Evolutionary conservation across 2,888 invertebrate species (phyloP), one percentile per base, ranked within the genome.

Genomic region (Chaetogeoica ovagalla): DNA sequence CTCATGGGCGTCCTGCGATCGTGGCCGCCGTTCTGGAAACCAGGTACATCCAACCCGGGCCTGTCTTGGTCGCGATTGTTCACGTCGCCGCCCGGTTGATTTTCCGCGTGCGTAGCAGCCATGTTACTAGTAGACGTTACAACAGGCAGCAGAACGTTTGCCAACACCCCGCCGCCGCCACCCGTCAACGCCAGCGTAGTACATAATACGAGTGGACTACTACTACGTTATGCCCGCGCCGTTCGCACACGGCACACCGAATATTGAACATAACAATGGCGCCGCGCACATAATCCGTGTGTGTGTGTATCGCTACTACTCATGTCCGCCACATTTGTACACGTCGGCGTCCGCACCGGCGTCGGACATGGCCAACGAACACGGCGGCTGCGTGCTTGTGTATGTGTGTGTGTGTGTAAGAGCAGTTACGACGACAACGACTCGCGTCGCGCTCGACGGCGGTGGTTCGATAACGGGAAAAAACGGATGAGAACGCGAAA

Each of bases 31-130:
- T 79, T 79, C 62, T 79, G 79, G 70, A 79, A 79, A 23, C 75
- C 79, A 63, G 79, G 79, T 63, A 79, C 79, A 48, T 79, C 79
- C 63, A 79, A 63, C 70, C 30, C 30, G 30, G 79, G 70, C 70
- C 69, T 71, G 21, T 79, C 79, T 55, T 79, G 79, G 63, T 79
- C 79, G 43, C 79, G 79, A 79, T 79, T 79, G 39, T 79, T 79
- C 57, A 79, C 79, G 79, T 79, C 79, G 23, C 79, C 92, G 90
- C 91, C 91, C 89, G 91, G 91, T 88, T 92, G 92, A 89, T 91
- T 90, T 90, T 92, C 92, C 88, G 92, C 91, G 91, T 91, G 92
- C 90, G 92, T 92, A 90, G 92, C 92, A 91, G 92, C 92, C 92
- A 92, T 92, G 91, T 91, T 91, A 30, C 30, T 30, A 30, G 30